These are phyloP conservation scores for Julus scanicus DNA, from an alignment of 2,888 invertebrate genomes.

Conservation along the genomic window DNA sequence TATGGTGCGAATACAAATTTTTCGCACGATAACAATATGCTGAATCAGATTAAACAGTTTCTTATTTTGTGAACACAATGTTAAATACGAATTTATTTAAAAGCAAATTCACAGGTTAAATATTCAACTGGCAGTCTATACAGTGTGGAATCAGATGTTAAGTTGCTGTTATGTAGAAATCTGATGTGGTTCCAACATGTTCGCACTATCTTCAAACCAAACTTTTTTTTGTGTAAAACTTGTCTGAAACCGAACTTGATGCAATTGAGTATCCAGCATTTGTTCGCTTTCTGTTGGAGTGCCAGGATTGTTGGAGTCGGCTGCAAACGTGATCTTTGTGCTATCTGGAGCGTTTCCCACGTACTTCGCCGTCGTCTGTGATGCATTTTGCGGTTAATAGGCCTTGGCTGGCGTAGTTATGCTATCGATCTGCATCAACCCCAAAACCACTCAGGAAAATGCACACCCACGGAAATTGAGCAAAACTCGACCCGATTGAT, in stretches of 20 bases:
- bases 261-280: background rate
- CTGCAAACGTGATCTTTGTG: slow-evolving; percentile 24
- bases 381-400: slow-evolving; percentile 27
- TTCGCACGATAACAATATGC: too few species aligned
- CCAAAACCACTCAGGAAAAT: slow-evolving; percentile 33
- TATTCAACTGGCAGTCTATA: too few species aligned
- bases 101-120: too few species aligned
- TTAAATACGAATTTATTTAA: too few species aligned
- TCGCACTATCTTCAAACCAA: too few species aligned
- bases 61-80: too few species aligned
- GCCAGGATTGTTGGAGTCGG: background rate
- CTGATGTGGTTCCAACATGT: too few species aligned
- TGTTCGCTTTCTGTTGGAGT: background rate
- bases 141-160: too few species aligned
- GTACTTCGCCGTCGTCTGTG: background rate
- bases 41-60: too few species aligned
- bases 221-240: too few species aligned
- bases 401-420: slow-evolving; percentile 27
- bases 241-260: background rate
- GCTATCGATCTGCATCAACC: slow-evolving; percentile 33
- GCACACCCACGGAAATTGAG: slow-evolving; percentile 27
- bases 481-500: slow-evolving; percentile 33
- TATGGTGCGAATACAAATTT: too few species aligned
- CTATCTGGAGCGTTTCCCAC: slow-evolving; percentile 7
- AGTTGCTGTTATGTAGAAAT: too few species aligned